Evolutionary conservation across 2,797 vertebrate species (phyloP), one percentile per base, ranked within the genome.

Genomic region (Gymnopithys bicolor): DNA sequence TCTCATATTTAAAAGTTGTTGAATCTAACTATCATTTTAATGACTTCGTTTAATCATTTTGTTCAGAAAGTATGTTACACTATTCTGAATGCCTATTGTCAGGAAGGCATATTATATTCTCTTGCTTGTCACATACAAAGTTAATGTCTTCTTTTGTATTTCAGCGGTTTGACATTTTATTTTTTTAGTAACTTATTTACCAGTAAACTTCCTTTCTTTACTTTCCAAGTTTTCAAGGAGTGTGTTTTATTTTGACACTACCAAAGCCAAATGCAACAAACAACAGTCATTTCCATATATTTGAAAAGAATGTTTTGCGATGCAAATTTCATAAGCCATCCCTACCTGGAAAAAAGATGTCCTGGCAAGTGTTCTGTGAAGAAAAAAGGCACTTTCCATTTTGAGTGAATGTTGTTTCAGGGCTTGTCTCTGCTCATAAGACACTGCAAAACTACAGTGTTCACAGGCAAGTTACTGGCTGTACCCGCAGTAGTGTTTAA

Each of bases 111-210:
- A 70, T 41, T 64, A 27, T 85, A 68, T 84, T 92, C 81, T 82
- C 25, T 68, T 82, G 51, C 39, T 80, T 79, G 35, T 90, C 39
- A 28, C 58, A 37, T 69, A 33, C 56, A 39, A 71, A 93, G 58
- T 66, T 80, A 60, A n/a, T 35, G 62, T 64, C 19, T 75, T 81
- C 28, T 66, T 88, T 82, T 93, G 56, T 88, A 76, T 11, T 84
- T 93, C 3, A 49, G 11, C 81, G 73, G 55, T 86, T 70, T 80
- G 68, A 64, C 37, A 37, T 89, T 74, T 93, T 70, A 39, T 17
- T 64, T 74, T 85, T 88, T 77, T 60, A 67, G 33, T 85, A 77
- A 73, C 59, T 87, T 94, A 64, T 55, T 91, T 94, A 87, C 51
- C 27, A 27, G 53, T 81, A 67, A 82, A 51, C 55, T 94, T 92